Base-by-base conservation (phyloP, 1,140 invertebrate genomes). In the Bombus haemorrhoidalis region DNA sequence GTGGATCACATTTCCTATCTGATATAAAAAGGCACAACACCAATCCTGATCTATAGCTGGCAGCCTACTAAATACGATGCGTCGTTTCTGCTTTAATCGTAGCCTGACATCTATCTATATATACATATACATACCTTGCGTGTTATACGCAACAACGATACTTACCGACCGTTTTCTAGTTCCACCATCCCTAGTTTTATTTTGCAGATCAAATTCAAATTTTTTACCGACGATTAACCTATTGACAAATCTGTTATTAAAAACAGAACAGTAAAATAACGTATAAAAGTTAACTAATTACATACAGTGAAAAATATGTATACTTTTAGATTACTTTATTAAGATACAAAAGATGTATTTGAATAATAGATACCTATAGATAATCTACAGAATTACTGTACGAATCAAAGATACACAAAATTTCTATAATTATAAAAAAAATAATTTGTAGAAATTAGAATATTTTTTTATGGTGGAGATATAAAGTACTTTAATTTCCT, bases 31-130 rank as follows among this genome's bases (percentile, higher is more conserved):
- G 0, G 0, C 18, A 53, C 47, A 53, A 53, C 47, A 53, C 5
- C 12, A 4, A 53, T 37, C 41, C 13, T 34, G 39, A 4, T 2
- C 64, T 72, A 32, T 12, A 62, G 37, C 43, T 86, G 41, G 81
- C 73, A 76, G 47, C 57, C 32, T 62, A 86, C 85, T 86, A 68
- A 83, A 80, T 64, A 83, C 66, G 43, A 57, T 76, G 59, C 10
- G 34, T 34, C 79, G 84, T 82, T 75, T 76, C 39, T 69, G 64
- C 53, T 53, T 85, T 22, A 28, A 25, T 53, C 1, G 2, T 8
- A 34, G 9, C 41, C 28, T 59, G 79, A 71, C 84, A 85, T 81
- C 69, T 85, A 85, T 81, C 69, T 85, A 47, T 66, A 13, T 85
- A 37, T 66, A 13, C 3, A 34, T 28, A 4, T 64, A 28, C 15